Evolutionary conservation across 2,888 invertebrate species (phyloP).

Genomic region (Campoletis raptor): DNA sequence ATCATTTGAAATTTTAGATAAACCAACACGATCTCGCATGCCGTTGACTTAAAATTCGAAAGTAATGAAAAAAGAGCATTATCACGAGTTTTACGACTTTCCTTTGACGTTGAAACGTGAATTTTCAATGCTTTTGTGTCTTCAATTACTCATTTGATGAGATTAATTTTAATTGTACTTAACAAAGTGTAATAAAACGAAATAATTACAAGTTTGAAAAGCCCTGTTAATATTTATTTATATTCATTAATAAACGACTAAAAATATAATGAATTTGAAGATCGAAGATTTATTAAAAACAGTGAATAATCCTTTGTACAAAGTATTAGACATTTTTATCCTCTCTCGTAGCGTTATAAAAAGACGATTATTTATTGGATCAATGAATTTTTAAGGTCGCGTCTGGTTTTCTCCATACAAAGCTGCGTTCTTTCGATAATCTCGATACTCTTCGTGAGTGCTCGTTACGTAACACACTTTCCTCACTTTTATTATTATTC

Average conservation of each 20-base stretch:
- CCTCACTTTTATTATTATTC: not conserved
- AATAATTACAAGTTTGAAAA: too few relatives aligned
- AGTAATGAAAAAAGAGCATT: too few relatives aligned
- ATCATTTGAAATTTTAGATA: too few relatives aligned
- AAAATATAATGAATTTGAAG: not conserved
- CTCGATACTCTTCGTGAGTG: not conserved
- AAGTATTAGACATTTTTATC: not conserved
- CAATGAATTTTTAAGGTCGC: constrained; percentile 33
- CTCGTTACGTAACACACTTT: constrained; percentile 26
- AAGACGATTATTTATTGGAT: constrained; percentile 30
- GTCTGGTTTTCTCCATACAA: not conserved
- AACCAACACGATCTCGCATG: too few relatives aligned
- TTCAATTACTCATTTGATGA: too few relatives aligned
- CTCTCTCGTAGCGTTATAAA: not conserved
- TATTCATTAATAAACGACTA: not conserved
- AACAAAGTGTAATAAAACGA: too few relatives aligned
- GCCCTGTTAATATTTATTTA: too few relatives aligned
- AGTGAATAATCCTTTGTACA: not conserved
- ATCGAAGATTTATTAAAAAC: not conserved
- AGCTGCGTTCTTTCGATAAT: constrained; percentile 22
- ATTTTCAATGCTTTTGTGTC: too few relatives aligned
- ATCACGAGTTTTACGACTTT: too few relatives aligned
- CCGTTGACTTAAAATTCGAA: too few relatives aligned
- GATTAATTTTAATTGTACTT: too few relatives aligned
- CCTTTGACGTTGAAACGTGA: too few relatives aligned